phyloP scores from a whole-genome alignment of 1,140 invertebrate genomes.

The Aphelenchoides fujianensis region DNA sequence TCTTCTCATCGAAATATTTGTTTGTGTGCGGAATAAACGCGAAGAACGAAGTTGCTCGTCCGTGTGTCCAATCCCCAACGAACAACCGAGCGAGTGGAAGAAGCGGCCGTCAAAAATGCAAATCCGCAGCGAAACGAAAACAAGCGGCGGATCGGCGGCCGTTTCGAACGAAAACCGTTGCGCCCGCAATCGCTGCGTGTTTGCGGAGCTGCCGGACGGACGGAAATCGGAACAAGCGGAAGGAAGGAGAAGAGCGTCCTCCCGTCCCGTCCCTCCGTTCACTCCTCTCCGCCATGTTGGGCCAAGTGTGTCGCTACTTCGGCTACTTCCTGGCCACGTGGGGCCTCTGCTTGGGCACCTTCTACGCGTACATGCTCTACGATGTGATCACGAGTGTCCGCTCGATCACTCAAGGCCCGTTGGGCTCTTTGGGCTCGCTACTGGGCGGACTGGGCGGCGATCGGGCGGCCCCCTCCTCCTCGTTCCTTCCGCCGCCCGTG shows the following conservation, averaged over 20 bases:
- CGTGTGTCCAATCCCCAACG: neutral
- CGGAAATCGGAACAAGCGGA: neutral
- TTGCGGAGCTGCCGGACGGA: neutral
- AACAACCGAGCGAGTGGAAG: neutral
- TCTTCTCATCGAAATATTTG: neutral
- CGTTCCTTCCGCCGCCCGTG: neutral
- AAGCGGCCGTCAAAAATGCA: neutral
- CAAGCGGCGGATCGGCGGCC: neutral
- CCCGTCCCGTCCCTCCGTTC: neutral
- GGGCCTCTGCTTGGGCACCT: neutral
- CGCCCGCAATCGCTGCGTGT: neutral
- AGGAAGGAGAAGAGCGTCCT: too few relatives aligned
- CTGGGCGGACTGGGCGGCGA: neutral
- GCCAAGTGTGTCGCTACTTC: neutral
- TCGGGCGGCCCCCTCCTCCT: too few relatives aligned
- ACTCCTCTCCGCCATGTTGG: neutral
- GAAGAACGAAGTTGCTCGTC: neutral
- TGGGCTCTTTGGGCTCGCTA: neutral
- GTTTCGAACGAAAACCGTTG: neutral
- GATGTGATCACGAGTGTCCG: neutral
- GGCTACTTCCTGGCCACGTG: neutral
- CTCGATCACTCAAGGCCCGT: neutral
- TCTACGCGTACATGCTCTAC: conserved; percentile 10
- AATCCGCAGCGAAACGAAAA: neutral
- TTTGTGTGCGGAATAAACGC: neutral